These are phyloP conservation scores for Morus bassanus DNA, from an alignment of 2,797 vertebrate species.

Conservation along the genomic window DNA sequence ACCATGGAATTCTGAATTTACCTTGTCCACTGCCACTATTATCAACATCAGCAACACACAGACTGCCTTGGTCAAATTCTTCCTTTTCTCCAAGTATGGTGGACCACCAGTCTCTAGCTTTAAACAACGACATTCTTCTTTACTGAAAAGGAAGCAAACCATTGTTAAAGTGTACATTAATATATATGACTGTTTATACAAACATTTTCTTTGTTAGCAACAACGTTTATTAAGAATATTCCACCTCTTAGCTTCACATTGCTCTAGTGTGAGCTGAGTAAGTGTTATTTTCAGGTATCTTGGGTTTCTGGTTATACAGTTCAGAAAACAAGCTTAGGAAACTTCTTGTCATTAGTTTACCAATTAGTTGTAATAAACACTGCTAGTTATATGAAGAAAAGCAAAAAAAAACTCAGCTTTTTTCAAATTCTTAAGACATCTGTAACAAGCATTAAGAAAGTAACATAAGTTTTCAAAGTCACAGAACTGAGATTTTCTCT, in stretches of 20 bases:
- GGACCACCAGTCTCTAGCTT: conserved; percentile 98
- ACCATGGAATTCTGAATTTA: conserved; percentile 59
- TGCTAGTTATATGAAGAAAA: not conserved
- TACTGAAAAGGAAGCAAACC: conserved; percentile 49
- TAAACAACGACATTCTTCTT: conserved; percentile 93
- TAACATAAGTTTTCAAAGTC: not conserved
- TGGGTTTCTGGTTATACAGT: not conserved
- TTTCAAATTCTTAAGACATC: not conserved
- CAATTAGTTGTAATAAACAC: not conserved
- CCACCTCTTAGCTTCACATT: not conserved
- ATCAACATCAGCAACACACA: conserved; percentile 93
- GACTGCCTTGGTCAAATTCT: conserved; percentile 95
- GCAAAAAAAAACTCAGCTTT: not conserved
- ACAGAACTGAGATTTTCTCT: not conserved
- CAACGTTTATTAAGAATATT: not conserved
- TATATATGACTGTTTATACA: not conserved
- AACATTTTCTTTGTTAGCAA: not conserved
- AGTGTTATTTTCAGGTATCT: not conserved
- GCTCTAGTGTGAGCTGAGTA: not conserved
- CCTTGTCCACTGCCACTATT: conserved; percentile 90
- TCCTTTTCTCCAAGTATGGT: conserved; percentile 88
- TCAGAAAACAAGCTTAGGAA: not conserved
- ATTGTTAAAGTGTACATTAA: not conserved
- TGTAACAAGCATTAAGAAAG: not conserved
- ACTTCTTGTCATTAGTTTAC: not conserved